Percentiles rank a stretch among this genome's conserved stretches.
Evolutionary conservation across 1,140 invertebrate genomes (phyloP).

Genomic region (Drosophila tropicalis): DNA sequence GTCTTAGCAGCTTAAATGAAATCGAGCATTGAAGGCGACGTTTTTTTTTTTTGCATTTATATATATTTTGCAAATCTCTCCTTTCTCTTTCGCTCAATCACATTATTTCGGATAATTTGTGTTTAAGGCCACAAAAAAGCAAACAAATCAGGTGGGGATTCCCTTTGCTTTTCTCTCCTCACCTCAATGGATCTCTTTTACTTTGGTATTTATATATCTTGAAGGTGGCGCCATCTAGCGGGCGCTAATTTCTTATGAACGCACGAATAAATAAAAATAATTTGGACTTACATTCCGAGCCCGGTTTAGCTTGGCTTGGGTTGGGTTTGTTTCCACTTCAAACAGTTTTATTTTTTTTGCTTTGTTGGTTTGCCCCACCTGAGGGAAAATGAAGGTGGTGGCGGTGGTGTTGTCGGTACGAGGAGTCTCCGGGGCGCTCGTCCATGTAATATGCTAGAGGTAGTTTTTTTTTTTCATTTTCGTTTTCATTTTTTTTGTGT

Average conservation of each 20-base stretch:
- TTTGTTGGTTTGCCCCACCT: conserved; percentile 38
- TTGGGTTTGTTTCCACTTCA: conserved; percentile 47
- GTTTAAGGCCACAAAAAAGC: conserved; percentile 28
- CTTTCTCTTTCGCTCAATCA: neutral
- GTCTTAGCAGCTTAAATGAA: neutral
- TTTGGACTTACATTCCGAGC: conserved; percentile 44
- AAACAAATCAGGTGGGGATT: neutral
- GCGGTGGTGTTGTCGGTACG: too few species aligned
- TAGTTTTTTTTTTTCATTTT: neutral
- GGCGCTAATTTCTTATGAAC: conserved; percentile 62
- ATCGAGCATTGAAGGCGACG: neutral
- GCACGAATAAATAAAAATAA: conserved; percentile 79
- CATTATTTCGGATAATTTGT: conserved; percentile 13
- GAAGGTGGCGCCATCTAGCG: conserved; percentile 49
- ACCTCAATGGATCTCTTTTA: too few species aligned
- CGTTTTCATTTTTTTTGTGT: conserved; percentile 1
- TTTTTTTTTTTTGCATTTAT: neutral
- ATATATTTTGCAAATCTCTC: neutral
- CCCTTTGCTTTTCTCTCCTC: too few species aligned
- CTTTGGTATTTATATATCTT: conserved; percentile 9
- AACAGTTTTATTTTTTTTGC: conserved; percentile 55
- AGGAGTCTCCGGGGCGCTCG: neutral
- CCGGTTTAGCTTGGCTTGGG: neutral
- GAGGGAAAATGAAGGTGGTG: conserved; percentile 1
- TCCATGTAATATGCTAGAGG: conserved; percentile 17